Percentiles rank a stretch among this genome's conserved stretches.
These are phyloP conservation scores for Nemurella pictetii DNA, from an alignment of 2,888 invertebrate species.

Conservation along the genomic window DNA sequence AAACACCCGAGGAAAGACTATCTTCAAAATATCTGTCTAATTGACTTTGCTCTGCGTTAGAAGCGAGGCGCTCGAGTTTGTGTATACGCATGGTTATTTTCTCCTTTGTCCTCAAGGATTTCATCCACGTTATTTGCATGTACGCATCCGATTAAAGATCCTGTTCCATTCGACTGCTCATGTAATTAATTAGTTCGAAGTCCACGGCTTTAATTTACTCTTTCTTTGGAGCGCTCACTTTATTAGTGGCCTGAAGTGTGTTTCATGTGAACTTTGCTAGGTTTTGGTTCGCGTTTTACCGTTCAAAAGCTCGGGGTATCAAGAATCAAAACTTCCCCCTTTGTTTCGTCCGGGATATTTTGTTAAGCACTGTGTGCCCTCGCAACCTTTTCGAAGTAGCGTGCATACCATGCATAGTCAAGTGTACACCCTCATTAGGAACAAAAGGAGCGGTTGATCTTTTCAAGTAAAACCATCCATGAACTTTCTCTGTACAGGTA, in stretches of 20 bases:
- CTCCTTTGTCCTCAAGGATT: too few species aligned
- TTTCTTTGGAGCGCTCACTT: background rate
- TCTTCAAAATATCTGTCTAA: too few species aligned
- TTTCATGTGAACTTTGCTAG: background rate
- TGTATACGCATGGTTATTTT: background rate
- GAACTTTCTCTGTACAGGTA: too few species aligned
- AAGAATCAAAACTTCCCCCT: background rate
- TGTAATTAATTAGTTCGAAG: background rate
- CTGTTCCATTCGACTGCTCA: background rate
- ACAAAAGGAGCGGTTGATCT: too few species aligned
- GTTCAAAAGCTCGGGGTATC: background rate
- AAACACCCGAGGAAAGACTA: too few species aligned
- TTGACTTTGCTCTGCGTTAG: background rate
- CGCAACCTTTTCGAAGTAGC: too few species aligned
- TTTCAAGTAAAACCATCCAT: too few species aligned
- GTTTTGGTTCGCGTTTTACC: background rate
- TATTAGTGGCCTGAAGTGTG: background rate
- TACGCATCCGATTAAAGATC: background rate
- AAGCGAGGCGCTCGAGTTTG: background rate
- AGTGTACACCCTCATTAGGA: too few species aligned
- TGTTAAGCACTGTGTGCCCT: background rate
- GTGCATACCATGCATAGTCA: too few species aligned
- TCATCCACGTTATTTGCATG: background rate
- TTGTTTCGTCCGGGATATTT: background rate
- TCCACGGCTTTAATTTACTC: background rate